These are phyloP conservation scores for Labia minor DNA, from an alignment of 2,888 invertebrate genomes.

Conservation along the genomic window DNA sequence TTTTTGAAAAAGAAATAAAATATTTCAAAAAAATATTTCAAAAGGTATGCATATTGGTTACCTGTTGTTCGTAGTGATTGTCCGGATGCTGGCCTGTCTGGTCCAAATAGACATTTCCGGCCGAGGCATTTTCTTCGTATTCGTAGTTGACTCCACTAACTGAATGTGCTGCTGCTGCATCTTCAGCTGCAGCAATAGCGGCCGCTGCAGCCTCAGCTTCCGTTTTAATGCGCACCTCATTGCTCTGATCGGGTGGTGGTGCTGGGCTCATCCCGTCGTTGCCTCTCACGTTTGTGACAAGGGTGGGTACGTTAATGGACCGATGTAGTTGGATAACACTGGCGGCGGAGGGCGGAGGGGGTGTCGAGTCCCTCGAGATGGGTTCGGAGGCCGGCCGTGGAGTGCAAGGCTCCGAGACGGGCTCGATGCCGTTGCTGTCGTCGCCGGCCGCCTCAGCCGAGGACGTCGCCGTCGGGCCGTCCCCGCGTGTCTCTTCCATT, in stretches of 20 bases:
- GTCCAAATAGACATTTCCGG: not conserved
- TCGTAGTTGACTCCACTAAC: not conserved
- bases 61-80: not conserved
- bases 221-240: not conserved
- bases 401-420: not conserved
- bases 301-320: not conserved
- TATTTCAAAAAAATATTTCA: too few species aligned
- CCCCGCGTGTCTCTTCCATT: not conserved
- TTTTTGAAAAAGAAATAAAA: too few species aligned
- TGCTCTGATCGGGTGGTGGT: not conserved
- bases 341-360: not conserved
- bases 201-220: not conserved
- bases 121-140: not conserved
- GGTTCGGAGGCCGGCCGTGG: not conserved
- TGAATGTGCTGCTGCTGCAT: not conserved
- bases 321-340: not conserved
- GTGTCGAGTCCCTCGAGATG: not conserved
- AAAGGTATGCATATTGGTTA: too few species aligned
- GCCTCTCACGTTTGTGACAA: not conserved
- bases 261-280: not conserved
- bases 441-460: not conserved
- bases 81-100: not conserved
- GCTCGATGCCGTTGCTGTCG: not conserved
- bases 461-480: not conserved
- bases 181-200: not conserved